Evolutionary conservation across 2,888 invertebrate species (phyloP).

Genomic region (Apamea epomidion): DNA sequence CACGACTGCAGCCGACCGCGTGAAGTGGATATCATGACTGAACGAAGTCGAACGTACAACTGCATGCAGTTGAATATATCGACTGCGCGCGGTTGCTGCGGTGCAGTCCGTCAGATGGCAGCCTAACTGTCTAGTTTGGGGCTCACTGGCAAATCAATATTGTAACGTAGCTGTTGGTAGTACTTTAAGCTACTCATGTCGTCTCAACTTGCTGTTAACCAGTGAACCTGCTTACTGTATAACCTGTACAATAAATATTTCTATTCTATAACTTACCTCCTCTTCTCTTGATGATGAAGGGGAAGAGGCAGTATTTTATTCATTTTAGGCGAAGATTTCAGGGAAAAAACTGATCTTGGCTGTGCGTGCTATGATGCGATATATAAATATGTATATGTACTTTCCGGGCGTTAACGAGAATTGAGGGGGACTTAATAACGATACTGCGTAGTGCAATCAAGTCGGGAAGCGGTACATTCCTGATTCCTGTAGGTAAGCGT

Average conservation of each 20-base stretch:
- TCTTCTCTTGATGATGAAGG: background rate
- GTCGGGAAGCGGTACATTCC: conserved; percentile 35
- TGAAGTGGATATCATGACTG: too few species aligned
- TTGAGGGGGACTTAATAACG: conserved; percentile 52
- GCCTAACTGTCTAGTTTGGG: too few species aligned
- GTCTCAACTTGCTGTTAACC: background rate
- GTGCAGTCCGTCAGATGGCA: too few species aligned
- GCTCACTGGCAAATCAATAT: background rate
- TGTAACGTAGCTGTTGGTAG: background rate
- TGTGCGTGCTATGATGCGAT: background rate
- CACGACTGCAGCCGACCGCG: too few species aligned
- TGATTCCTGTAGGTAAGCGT: conserved; percentile 24
- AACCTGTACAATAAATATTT: background rate
- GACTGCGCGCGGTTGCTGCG: too few species aligned
- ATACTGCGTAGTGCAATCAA: conserved; percentile 40
- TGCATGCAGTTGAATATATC: too few species aligned
- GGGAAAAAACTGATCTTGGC: background rate
- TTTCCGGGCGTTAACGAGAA: conserved; percentile 54
- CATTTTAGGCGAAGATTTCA: too few species aligned
- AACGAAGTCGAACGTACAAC: too few species aligned
- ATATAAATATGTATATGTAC: conserved; percentile 1
- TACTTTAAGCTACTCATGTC: background rate
- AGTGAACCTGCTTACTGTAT: background rate
- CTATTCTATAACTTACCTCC: background rate
- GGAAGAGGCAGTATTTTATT: background rate